Percentiles rank a stretch among this genome's conserved stretches.
These are phyloP conservation scores for Mormyrus iriodes DNA, from an alignment of 2,113 vertebrate genomes.

Conservation along the genomic window DNA sequence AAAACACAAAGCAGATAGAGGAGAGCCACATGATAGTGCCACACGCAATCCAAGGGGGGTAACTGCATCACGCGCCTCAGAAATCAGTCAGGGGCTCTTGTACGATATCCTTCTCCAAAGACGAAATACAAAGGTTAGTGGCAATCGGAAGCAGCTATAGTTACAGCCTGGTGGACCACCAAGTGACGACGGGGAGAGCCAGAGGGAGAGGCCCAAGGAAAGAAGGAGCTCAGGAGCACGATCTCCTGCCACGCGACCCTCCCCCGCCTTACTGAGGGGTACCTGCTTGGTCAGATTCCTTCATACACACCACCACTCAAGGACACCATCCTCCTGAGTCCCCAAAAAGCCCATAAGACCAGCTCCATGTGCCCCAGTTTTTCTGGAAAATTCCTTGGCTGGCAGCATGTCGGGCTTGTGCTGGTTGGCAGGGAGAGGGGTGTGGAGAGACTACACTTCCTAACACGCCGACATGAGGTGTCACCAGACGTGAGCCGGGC, in stretches of 20 bases:
- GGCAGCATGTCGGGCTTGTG: background rate
- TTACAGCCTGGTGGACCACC: background rate
- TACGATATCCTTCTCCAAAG: background rate
- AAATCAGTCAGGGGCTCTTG: background rate
- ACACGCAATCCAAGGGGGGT: background rate
- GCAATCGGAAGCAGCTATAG: background rate
- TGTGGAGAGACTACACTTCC: background rate
- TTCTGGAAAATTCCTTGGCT: background rate
- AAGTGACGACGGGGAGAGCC: background rate
- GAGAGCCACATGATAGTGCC: background rate
- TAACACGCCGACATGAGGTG: background rate
- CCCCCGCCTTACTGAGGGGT: background rate
- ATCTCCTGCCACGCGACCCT: background rate
- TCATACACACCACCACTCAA: background rate
- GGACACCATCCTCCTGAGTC: background rate
- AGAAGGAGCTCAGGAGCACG: background rate
- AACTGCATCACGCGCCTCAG: background rate
- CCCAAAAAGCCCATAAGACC: background rate
- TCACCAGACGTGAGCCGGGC: background rate
- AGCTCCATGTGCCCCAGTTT: background rate
- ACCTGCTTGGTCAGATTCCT: background rate
- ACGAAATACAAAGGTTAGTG: background rate
- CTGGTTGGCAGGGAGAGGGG: background rate
- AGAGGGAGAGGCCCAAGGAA: background rate
- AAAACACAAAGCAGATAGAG: background rate